A percentile compares a stretch with the other conserved stretches of the same genome.
phyloP scores from a whole-genome alignment of 2,888 invertebrate species.

The Dicyrtoma fusca region DNA sequence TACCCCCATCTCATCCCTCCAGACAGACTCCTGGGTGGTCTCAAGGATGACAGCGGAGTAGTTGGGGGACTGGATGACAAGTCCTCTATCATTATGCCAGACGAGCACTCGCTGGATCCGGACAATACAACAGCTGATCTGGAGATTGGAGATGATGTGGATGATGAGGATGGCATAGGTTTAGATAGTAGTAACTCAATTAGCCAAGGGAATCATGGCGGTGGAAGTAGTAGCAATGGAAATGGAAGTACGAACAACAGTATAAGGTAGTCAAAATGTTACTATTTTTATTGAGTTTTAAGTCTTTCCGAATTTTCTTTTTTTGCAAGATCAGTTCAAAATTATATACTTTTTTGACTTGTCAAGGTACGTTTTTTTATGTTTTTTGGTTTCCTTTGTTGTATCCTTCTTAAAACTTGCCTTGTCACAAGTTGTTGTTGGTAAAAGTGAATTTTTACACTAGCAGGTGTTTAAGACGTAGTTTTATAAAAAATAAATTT shows the following conservation, averaged over 20 bases:
- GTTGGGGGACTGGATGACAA: neutral
- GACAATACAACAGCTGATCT: constrained; percentile 8
- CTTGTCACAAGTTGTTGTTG: too few species aligned
- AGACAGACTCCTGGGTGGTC: constrained; percentile 4
- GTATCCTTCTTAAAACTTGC: too few species aligned
- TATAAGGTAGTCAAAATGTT: too few species aligned
- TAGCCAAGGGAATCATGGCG: neutral
- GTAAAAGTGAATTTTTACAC: too few species aligned
- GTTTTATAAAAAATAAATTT: too few species aligned
- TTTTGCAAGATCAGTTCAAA: too few species aligned
- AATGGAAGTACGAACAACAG: neutral
- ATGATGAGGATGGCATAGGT: constrained; percentile 24
- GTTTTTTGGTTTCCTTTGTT: too few species aligned
- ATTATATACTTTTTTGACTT: too few species aligned
- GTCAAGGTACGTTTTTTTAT: too few species aligned
- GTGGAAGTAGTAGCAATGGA: constrained; percentile 16
- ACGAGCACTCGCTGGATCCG: constrained; percentile 1
- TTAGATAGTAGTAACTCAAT: constrained; percentile 19
- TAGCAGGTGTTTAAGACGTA: too few species aligned
- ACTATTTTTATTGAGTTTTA: too few species aligned
- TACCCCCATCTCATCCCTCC: constrained; percentile 24
- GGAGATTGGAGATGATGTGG: constrained; percentile 23
- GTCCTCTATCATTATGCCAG: constrained; percentile 2
- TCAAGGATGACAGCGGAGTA: constrained; percentile 3
- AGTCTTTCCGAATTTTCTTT: too few species aligned